A percentile compares a stretch with the other conserved stretches of the same genome.
Evolutionary conservation across 2,797 vertebrate genomes (phyloP).

Genomic region (Rhynchotus rufescens): DNA sequence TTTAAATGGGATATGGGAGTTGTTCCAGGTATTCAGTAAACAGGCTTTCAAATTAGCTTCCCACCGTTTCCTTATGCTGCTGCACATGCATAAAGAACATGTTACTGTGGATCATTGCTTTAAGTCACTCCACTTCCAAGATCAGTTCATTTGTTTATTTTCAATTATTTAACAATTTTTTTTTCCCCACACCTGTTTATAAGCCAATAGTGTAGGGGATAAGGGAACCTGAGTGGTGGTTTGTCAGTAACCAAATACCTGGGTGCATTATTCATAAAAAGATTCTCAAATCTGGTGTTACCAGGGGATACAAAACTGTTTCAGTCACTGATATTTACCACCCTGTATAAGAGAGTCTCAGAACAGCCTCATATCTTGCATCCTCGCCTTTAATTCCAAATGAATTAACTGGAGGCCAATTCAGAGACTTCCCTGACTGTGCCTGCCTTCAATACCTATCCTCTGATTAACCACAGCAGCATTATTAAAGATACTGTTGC

Average conservation of each 20-base stretch:
- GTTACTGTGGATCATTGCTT: background rate
- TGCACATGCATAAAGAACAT: slow-evolving; percentile 29
- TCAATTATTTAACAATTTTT: background rate
- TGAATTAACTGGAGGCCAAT: background rate
- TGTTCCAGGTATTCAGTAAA: slow-evolving; percentile 74
- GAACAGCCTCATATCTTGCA: slow-evolving; percentile 29
- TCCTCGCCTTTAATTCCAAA: background rate
- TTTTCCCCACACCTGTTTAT: slow-evolving; percentile 5
- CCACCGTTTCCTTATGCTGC: slow-evolving; percentile 72
- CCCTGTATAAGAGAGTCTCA: background rate
- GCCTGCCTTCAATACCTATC: background rate
- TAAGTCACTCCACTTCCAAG: slow-evolving; percentile 26
- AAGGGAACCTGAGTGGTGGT: background rate
- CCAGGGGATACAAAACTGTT: slow-evolving; percentile 64
- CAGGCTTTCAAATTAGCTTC: slow-evolving; percentile 74
- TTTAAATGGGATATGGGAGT: slow-evolving; percentile 74
- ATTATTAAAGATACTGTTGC: background rate
- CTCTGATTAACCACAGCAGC: background rate
- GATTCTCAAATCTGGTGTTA: slow-evolving; percentile 49
- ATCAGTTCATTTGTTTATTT: slow-evolving; percentile 27
- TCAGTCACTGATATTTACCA: background rate
- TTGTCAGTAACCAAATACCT: slow-evolving; percentile 18
- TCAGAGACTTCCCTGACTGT: background rate
- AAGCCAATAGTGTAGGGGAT: background rate
- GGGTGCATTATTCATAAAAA: background rate